Evolutionary conservation across 2,797 vertebrate species (phyloP).

Genomic region (Thripadectes ignobilis): DNA sequence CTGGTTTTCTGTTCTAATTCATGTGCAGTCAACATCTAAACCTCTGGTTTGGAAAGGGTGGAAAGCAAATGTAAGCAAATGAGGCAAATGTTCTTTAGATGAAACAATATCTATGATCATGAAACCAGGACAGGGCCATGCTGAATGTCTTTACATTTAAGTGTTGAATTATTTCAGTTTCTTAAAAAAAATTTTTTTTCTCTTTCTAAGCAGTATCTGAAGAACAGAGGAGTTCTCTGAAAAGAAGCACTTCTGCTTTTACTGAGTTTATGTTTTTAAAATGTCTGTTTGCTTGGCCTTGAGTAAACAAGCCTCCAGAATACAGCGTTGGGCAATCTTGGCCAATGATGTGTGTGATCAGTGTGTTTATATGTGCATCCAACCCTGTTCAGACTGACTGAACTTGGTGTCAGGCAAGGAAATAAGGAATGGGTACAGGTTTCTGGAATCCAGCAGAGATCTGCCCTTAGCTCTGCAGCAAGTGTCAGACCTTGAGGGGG

Average conservation of each 20-base stretch:
- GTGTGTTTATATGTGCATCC: neutral
- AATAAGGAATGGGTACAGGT: fast-evolving
- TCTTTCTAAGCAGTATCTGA: neutral
- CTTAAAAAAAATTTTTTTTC: neutral
- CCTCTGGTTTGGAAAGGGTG: neutral
- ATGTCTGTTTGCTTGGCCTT: neutral
- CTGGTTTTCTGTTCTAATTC: neutral
- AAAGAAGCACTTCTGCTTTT: neutral
- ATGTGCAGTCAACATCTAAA: neutral
- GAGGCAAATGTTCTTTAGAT: neutral
- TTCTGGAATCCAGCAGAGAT: neutral
- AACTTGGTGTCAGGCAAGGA: neutral
- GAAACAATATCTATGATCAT: neutral
- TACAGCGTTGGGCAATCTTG: neutral
- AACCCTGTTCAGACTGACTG: neutral
- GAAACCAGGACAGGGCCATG: neutral
- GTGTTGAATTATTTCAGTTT: neutral
- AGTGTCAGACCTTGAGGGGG: neutral
- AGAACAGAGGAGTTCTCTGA: neutral
- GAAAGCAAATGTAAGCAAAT: neutral
- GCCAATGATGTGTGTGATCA: neutral
- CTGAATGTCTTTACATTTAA: neutral
- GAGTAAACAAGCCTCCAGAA: neutral
- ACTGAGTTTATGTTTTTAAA: neutral
- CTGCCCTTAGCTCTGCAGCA: neutral